Evolutionary conservation across 2,797 vertebrate species (phyloP).

Genomic region (Pseudopleuronectes americanus): DNA sequence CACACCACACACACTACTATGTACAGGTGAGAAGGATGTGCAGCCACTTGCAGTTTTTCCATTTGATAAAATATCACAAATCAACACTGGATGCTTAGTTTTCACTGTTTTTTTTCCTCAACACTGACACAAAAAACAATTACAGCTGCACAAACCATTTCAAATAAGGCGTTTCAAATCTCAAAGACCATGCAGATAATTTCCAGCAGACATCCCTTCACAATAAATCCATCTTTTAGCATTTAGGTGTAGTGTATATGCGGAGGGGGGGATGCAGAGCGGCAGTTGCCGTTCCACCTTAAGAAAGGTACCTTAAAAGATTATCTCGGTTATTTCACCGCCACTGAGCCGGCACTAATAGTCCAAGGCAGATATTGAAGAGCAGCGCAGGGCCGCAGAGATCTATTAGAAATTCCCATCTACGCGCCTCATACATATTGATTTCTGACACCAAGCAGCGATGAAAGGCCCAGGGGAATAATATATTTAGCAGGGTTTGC

Average conservation of each 20-base stretch:
- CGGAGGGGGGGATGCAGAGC: constrained; percentile 38
- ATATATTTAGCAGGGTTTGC: constrained; percentile 99
- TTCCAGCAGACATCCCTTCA: constrained; percentile 37
- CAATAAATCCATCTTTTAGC: constrained; percentile 53
- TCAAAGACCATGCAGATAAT: neutral
- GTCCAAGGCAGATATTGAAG: constrained; percentile 99
- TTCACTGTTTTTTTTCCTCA: neutral
- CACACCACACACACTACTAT: constrained; percentile 26
- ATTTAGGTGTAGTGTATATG: constrained; percentile 25
- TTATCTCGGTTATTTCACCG: constrained; percentile 99
- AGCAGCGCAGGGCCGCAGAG: constrained; percentile 98
- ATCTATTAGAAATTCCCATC: constrained; percentile 99
- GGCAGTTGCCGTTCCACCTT: constrained; percentile 90
- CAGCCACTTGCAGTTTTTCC: constrained; percentile 7
- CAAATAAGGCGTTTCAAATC: constrained; percentile 17
- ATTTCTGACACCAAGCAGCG: constrained; percentile 99
- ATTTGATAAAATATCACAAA: constrained; percentile 14
- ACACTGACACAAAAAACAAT: neutral
- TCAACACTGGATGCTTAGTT: neutral
- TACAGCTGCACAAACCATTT: neutral
- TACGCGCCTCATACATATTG: constrained; percentile 99
- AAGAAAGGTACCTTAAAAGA: constrained; percentile 99
- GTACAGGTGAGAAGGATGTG: neutral
- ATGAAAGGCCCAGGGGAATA: constrained; percentile 99
- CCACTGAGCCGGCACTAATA: constrained; percentile 99